Evolutionary conservation across 2,797 vertebrate species (phyloP), one percentile per base, ranked within the genome.

Genomic region (Furcifer pardalis): DNA sequence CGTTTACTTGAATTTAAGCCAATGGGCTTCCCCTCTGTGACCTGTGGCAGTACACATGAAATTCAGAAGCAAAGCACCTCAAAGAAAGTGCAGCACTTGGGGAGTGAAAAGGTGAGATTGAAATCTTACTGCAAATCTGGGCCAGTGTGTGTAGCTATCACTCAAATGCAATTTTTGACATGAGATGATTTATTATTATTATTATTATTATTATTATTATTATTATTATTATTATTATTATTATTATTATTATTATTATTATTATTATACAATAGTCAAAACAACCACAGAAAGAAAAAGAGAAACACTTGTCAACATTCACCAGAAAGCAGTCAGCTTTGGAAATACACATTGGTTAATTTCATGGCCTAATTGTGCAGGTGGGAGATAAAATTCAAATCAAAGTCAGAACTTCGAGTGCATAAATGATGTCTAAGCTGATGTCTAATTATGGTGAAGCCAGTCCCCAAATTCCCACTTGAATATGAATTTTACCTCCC

Each of bases 311-410:
- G 62, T 68, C 60, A 69, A 42, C 81, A 79, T 68, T 32, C 85
- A 83, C 60, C 66, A 79, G 79, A 86, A 86, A 86, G 84, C 84
- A 86, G 82, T 86, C 77, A 87, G 85, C 77, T 77, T 83, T 60
- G 49, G 69, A 60, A 63, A 72, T 44, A 25, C 60, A 75, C 15
- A 27, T 35, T 62, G 59, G 56, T 68, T 74, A 15, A 30, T 81
- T 87, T 83, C 76, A 59, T 13, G 76, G 68, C 77, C 71, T 75
- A 75, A 65, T 37, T 10, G 44, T 25, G 71, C 69, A 86, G 73
- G 9, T 21, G 44, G 59, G 68, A 81, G 79, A 86, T 68, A 86
- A 86, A 81, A 77, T 74, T 81, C 42, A 71, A 42, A 82, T 86
- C 82, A 32, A 82, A 52, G 71, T 52, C 40, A 63, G 42, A 72